A percentile compares a stretch with the other conserved stretches of the same genome.
Conservation (phyloP, 2,113 vertebrate genomes). For the Phalacrocorax aristotelis region DNA sequence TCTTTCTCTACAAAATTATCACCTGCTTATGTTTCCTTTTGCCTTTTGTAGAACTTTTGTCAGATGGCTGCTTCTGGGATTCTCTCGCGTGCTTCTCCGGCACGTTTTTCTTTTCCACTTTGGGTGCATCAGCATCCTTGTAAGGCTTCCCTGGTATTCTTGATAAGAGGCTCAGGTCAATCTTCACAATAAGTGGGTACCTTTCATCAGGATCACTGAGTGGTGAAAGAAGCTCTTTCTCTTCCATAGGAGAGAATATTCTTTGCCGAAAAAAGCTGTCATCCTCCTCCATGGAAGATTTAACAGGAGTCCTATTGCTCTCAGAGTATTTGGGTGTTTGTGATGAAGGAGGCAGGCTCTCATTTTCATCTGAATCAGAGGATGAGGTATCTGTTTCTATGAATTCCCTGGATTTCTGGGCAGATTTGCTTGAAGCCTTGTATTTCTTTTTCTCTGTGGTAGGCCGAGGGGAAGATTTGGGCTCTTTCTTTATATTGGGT, state of each 20-base stretch:
- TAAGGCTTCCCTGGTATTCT: conserved; percentile 91
- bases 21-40: conserved; percentile 94
- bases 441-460: conserved; percentile 89
- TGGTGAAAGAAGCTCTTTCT: conserved; percentile 94
- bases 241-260: conserved; percentile 95
- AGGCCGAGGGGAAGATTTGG: conserved; percentile 89
- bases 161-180: conserved; percentile 92
- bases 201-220: conserved; percentile 93
- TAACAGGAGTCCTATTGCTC: conserved; percentile 89
- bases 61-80: conserved; percentile 83
- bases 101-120: conserved; percentile 85
- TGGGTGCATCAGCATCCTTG: conserved; percentile 85
- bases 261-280: conserved; percentile 84
- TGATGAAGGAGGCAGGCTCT: conserved; percentile 93
- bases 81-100: conserved; percentile 86
- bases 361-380: conserved; percentile 95
- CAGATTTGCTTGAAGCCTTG: conserved; percentile 85
- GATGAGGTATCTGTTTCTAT: conserved; percentile 94
- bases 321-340: conserved; percentile 96
- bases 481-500: conserved; percentile 92
- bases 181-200: conserved; percentile 92
- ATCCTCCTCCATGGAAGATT: conserved; percentile 85
- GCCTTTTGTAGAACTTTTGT: conserved; percentile 87
- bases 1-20: neutral
- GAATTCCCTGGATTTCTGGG: conserved; percentile 94